A percentile compares a stretch with the other conserved stretches of the same genome.
Conservation (phyloP, 2,797 vertebrate genomes). For the Cossypha dichroa region DNA sequence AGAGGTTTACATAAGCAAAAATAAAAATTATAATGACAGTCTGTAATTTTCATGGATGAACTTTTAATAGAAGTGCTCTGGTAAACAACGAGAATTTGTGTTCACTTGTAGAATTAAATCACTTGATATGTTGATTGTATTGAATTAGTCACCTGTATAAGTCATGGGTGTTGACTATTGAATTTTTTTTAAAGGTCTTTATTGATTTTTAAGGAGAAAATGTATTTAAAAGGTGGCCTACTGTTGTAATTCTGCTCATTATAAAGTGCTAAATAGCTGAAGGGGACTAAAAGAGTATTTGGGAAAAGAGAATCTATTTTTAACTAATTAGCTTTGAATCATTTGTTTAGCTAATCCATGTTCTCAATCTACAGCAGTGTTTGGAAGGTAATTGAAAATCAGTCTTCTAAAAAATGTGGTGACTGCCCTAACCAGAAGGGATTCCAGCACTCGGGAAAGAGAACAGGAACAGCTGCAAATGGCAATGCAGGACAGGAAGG, state of each 20-base stretch:
- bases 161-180: slow-evolving; percentile 68
- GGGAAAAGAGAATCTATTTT: slow-evolving; percentile 67
- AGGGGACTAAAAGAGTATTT: slow-evolving; percentile 57
- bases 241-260: slow-evolving; percentile 64
- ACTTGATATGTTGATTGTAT: slow-evolving; percentile 47
- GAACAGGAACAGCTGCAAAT: background rate
- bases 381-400: slow-evolving; percentile 58
- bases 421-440: background rate
- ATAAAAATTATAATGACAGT: slow-evolving; percentile 49
- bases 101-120: slow-evolving; percentile 61
- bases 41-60: slow-evolving; percentile 59
- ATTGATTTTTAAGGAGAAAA: slow-evolving; percentile 72
- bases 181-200: slow-evolving; percentile 61
- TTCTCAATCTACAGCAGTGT: slow-evolving; percentile 37
- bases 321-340: slow-evolving; percentile 66
- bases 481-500: background rate
- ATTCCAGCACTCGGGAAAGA: background rate
- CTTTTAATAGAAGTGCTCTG: slow-evolving; percentile 48
- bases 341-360: slow-evolving; percentile 40
- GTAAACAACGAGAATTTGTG: slow-evolving; percentile 53
- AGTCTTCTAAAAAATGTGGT: background rate
- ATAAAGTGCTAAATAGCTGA: slow-evolving; percentile 66
- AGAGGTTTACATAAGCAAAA: slow-evolving; percentile 54
- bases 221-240: slow-evolving; percentile 36
- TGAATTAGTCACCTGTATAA: slow-evolving; percentile 67